Evolutionary conservation across 2,888 invertebrate species (phyloP).

Genomic region (Ophion slaviceki): DNA sequence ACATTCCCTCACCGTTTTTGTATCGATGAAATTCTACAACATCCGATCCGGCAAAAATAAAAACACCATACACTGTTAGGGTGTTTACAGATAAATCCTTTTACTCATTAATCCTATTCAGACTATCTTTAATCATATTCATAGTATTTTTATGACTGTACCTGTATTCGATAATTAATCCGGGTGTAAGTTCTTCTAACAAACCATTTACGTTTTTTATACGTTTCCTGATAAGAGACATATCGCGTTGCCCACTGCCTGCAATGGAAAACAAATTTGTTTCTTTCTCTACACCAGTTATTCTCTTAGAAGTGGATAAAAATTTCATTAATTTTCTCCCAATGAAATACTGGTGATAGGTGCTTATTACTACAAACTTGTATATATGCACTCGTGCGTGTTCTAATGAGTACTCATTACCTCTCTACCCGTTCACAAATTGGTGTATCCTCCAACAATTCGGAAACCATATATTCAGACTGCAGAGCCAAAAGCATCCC

Average conservation of each 20-base stretch:
- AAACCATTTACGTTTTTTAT: slow-evolving; percentile 21
- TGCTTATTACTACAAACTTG: background rate
- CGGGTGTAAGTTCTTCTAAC: slow-evolving; percentile 26
- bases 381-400: background rate
- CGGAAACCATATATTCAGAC: background rate
- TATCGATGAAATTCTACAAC: background rate
- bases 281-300: no score
- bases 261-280: slow-evolving; percentile 8
- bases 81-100: background rate
- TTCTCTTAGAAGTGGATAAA: background rate
- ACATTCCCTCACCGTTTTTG: background rate
- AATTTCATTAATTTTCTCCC: background rate
- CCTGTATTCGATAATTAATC: slow-evolving; percentile 38
- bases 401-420: slow-evolving; percentile 13
- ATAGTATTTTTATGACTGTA: background rate
- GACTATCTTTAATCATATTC: background rate
- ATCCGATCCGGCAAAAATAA: background rate
- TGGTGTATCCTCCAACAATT: background rate
- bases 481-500: slow-evolving; percentile 1
- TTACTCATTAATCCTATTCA: background rate
- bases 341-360: background rate
- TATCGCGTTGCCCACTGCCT: background rate
- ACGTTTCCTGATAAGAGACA: slow-evolving; percentile 36
- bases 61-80: slow-evolving; percentile 4
- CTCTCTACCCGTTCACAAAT: background rate